These are phyloP conservation scores for Hesperia comma DNA, from an alignment of 2,888 invertebrate genomes.

Conservation along the genomic window DNA sequence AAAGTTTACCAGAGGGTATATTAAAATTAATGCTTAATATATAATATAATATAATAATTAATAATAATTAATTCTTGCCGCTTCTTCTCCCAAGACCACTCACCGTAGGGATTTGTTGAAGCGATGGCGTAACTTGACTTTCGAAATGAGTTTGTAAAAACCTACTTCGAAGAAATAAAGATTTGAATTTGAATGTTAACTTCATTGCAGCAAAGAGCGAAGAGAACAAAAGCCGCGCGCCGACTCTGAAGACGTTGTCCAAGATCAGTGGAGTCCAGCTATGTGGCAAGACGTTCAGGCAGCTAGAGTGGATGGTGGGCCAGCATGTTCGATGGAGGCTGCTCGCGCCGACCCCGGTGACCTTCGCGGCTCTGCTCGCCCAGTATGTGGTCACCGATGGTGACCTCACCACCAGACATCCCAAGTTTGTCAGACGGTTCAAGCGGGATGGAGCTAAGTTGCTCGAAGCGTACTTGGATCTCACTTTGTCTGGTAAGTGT, in stretches of 20 bases:
- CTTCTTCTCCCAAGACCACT: too few species aligned
- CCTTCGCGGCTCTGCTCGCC: constrained; percentile 68
- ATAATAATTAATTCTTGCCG: too few species aligned
- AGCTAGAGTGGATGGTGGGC: constrained; percentile 79
- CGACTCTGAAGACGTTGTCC: constrained; percentile 66
- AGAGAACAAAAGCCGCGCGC: constrained; percentile 72
- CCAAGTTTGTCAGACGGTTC: constrained; percentile 70
- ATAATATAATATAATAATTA: too few species aligned
- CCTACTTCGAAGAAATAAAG: too few species aligned
- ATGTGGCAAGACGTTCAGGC: constrained; percentile 72
- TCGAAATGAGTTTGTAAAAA: too few species aligned
- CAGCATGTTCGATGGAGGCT: constrained; percentile 75
- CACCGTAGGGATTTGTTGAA: too few species aligned
- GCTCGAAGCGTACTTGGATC: constrained; percentile 70
- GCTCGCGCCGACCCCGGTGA: constrained; percentile 70
- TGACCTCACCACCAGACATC: constrained; percentile 69
- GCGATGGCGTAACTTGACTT: too few species aligned
- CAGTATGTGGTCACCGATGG: constrained; percentile 70
- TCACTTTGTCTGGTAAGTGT: constrained; percentile 72
- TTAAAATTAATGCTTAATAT: too few species aligned
- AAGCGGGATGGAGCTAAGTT: constrained; percentile 68
- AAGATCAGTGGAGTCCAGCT: constrained; percentile 68
- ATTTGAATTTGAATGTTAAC: too few species aligned
- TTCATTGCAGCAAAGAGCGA: constrained; percentile 70
- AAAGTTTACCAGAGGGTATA: too few species aligned